These are phyloP conservation scores for Proterorhinus semilunaris DNA, from an alignment of 2,113 vertebrate species.

Conservation along the genomic window DNA sequence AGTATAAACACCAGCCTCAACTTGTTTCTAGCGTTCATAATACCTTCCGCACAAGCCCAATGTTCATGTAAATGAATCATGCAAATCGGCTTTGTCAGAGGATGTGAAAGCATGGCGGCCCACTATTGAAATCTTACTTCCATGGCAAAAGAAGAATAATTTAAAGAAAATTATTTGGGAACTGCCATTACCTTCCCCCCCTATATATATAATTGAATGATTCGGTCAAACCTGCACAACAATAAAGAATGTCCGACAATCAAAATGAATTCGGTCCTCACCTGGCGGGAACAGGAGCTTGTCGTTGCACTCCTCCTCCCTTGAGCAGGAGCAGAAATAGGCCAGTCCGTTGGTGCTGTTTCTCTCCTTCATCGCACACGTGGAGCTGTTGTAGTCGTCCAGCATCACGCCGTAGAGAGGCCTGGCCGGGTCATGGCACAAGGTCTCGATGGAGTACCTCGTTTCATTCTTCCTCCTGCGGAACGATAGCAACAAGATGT, in stretches of 20 bases:
- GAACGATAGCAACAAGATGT: background rate
- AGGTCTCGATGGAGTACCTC: constrained; percentile 83
- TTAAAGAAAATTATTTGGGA: no score
- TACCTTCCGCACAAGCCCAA: no score
- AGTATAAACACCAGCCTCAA: no score
- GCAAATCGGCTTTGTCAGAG: no score
- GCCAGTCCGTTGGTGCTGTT: constrained; percentile 75
- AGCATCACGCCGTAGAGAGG: constrained; percentile 79
- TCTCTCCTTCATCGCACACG: constrained; percentile 87
- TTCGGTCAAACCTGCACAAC: background rate
- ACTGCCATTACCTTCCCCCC: no score
- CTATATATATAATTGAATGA: no score
- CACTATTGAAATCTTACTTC: no score
- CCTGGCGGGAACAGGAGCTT: constrained; percentile 77
- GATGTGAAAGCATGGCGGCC: no score
- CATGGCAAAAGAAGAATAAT: no score
- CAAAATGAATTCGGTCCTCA: constrained; percentile 55
- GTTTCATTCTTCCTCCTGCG: constrained; percentile 85
- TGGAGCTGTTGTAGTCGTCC: constrained; percentile 78
- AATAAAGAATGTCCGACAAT: background rate
- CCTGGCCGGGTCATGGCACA: constrained; percentile 84
- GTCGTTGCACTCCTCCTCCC: constrained; percentile 85
- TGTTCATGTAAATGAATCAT: no score
- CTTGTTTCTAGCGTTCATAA: no score
- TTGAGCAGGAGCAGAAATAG: constrained; percentile 86